These are phyloP conservation scores for Macropodus opercularis DNA, from an alignment of 2,797 vertebrate species.

Conservation along the genomic window DNA sequence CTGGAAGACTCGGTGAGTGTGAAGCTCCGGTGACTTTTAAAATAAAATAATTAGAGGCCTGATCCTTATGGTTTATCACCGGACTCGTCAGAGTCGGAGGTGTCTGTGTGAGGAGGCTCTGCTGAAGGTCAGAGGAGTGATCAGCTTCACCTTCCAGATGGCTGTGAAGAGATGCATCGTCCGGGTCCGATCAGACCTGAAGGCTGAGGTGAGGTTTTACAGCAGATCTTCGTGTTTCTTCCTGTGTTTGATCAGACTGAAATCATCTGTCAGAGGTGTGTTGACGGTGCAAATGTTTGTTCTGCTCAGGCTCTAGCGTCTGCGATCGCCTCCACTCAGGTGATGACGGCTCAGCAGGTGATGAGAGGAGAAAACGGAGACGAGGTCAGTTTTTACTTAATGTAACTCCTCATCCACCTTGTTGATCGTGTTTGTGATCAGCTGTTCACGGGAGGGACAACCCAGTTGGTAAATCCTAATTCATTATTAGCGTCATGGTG, in stretches of 20 bases:
- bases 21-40: no score
- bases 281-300: background rate
- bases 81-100: constrained; percentile 88
- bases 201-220: constrained; percentile 86
- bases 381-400: constrained; percentile 79
- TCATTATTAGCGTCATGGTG: no score
- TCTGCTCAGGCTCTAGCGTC: constrained; percentile 85
- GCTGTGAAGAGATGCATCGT: constrained; percentile 90
- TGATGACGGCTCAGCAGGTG: constrained; percentile 93
- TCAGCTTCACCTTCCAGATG: constrained; percentile 98
- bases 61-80: no score
- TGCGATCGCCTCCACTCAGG: constrained; percentile 91
- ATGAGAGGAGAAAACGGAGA: constrained; percentile 89
- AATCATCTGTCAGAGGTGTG: no score
- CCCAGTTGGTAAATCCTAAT: no score
- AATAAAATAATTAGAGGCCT: no score
- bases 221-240: no score
- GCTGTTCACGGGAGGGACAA: no score
- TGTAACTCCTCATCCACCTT: no score
- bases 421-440: no score
- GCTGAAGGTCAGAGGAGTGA: constrained; percentile 93
- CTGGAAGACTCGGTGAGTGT: constrained; percentile 89
- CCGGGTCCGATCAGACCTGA: constrained; percentile 91
- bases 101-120: constrained; percentile 91
- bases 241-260: no score